Base-by-base conservation (phyloP, 2,113 vertebrate species). In the Todiramphus chloris region DNA sequence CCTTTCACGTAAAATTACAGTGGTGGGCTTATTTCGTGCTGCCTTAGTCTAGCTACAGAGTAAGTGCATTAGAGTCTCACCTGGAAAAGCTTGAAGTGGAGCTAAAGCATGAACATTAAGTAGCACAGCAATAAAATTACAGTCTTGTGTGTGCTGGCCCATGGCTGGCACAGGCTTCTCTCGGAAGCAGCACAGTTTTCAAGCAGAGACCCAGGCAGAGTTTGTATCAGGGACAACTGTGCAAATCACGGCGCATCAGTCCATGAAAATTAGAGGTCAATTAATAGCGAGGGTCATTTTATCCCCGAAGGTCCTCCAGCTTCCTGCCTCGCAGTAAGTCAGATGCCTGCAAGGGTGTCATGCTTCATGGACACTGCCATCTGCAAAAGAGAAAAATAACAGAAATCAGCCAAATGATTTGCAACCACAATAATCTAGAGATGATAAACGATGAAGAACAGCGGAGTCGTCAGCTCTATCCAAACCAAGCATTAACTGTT, bases 331-430 rank as follows among this genome's bases (percentile, higher is more conserved):
- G 24, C 41, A 43, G 33, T 37, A n/a, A 64, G 39, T 64, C 64
- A 58, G 67, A 89, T 84, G 83, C 85, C 90, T 87, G 59, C 73
- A 56, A 81, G 89, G 87, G 68, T 76, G 39, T 88, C 74, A 70
- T 48, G 83, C 81, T 94, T 89, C 90, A 77, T 1, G 3, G 83
- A 68, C 55, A 5, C 64, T 86, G 79, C 93, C 85, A 67, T 93
- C 93, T 89, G 83, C 8, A 14, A 51, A 82, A 16, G 48, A 76
- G 69, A 21, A n/a, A n/a, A 74, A 87, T 39, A 73, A 39, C 56
- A 87, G 30, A 85, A 83, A 90, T 59, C 48, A 35, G 83, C 76
- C 83, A 76, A 90, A 92, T 67, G 16, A 86, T 60, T 83, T 92
- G 79, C 58, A 89, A 6, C 68, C 66, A 69, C 53, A 82, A 25